phyloP scores from a whole-genome alignment of 2,888 invertebrate species.

The Cybosia mesomella region DNA sequence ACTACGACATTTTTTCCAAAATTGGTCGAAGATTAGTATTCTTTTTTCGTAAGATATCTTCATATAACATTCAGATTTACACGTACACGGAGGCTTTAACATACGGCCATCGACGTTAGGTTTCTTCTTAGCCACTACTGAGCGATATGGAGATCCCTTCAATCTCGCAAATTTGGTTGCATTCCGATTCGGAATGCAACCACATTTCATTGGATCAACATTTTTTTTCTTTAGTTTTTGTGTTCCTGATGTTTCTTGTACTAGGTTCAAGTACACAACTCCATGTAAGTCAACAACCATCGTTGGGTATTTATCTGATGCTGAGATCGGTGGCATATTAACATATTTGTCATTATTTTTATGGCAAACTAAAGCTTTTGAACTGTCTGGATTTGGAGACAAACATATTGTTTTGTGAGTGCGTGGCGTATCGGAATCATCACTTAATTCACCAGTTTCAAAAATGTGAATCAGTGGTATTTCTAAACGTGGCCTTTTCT shows the following conservation, averaged over 20 bases:
- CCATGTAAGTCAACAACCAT: not conserved
- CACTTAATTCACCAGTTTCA: too few species aligned
- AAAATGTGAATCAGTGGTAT: too few species aligned
- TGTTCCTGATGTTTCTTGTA: conserved; percentile 1
- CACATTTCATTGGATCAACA: not conserved
- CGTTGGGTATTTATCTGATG: too few species aligned
- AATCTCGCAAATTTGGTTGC: not conserved
- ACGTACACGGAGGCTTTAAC: not conserved
- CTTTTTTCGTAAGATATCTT: not conserved
- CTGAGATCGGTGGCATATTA: too few species aligned
- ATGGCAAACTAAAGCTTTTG: too few species aligned
- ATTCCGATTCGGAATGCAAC: not conserved
- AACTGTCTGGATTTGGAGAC: too few species aligned
- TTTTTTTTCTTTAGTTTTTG: not conserved
- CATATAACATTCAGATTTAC: not conserved
- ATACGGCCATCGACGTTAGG: not conserved
- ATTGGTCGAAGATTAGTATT: too few species aligned
- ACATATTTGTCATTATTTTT: too few species aligned
- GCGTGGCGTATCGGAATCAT: too few species aligned
- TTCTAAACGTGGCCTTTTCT: too few species aligned
- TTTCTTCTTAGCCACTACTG: not conserved
- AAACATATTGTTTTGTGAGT: too few species aligned
- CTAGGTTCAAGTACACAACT: not conserved
- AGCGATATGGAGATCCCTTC: not conserved
- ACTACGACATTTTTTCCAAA: too few species aligned